phyloP scores from a whole-genome alignment of 1,140 invertebrate species.

The Ceratina australensis region DNA sequence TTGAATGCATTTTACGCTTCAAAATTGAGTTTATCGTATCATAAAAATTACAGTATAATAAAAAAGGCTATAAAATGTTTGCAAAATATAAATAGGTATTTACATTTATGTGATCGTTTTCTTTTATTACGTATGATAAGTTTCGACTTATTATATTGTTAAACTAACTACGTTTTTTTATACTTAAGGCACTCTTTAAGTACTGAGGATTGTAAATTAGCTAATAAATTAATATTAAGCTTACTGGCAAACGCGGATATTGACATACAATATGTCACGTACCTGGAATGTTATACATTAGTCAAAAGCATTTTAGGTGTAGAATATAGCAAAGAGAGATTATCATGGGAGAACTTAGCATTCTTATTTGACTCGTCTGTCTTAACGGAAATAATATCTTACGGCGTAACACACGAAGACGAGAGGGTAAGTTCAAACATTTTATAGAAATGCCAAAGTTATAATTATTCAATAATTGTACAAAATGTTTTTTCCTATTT shows the following conservation, averaged over 20 bases:
- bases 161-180: slow-evolving; percentile 4
- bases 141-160: background rate
- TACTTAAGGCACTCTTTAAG: slow-evolving; percentile 50
- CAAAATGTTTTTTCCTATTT: slow-evolving; percentile 46
- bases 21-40: slow-evolving; percentile 69
- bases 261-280: slow-evolving; percentile 73
- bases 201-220: slow-evolving; percentile 58
- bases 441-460: background rate
- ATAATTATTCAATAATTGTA: slow-evolving; percentile 1
- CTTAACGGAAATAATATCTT: slow-evolving; percentile 83
- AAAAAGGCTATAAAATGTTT: slow-evolving; percentile 59
- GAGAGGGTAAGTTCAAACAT: slow-evolving; percentile 64
- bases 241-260: slow-evolving; percentile 70
- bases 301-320: slow-evolving; percentile 74
- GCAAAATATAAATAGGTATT: slow-evolving; percentile 53
- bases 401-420: slow-evolving; percentile 80
- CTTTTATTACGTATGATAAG: too few relatives aligned
- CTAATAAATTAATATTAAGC: slow-evolving; percentile 66
- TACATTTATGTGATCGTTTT: background rate
- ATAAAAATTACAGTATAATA: slow-evolving; percentile 70
- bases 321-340: slow-evolving; percentile 69
- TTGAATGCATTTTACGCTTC: slow-evolving; percentile 67
- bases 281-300: slow-evolving; percentile 74
- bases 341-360: slow-evolving; percentile 72
- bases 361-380: slow-evolving; percentile 81